Percentiles rank a stretch among this genome's conserved stretches.
These are phyloP conservation scores for Pelecanoides urinatrix DNA, from an alignment of 2,113 vertebrate genomes.

Conservation along the genomic window DNA sequence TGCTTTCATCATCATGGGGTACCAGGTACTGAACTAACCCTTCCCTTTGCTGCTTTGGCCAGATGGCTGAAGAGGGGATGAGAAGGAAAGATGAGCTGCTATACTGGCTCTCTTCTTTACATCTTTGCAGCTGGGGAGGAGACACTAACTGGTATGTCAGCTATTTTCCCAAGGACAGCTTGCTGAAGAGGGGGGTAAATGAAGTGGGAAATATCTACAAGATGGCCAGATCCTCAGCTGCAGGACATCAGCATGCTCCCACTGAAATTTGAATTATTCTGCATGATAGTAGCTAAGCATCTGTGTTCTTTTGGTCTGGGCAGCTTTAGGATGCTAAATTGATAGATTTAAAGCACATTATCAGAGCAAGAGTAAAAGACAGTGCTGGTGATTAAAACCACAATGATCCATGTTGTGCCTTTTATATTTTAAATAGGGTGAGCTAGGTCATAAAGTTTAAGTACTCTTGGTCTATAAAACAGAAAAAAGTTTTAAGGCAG, in stretches of 20 bases:
- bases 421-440: not conserved
- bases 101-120: not conserved
- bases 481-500: not conserved
- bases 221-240: not conserved
- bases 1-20: not conserved
- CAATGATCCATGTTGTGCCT: not conserved
- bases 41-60: not conserved
- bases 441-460: not conserved
- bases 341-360: not conserved
- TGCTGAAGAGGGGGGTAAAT: not conserved
- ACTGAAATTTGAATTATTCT: not conserved
- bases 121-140: not conserved
- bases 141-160: not conserved
- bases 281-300: not conserved
- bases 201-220: not conserved
- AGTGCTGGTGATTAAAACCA: not conserved
- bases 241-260: not conserved
- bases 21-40: not conserved
- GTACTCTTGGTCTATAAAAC: not conserved
- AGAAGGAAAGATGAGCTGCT: not conserved
- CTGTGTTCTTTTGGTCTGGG: not conserved
- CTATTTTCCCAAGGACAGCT: not conserved
- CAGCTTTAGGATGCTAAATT: not conserved
- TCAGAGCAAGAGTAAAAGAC: not conserved
- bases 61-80: not conserved